Evolutionary conservation across 2,888 invertebrate species (phyloP), one percentile per base, ranked within the genome.

Genomic region (Hydriomena furcata): DNA sequence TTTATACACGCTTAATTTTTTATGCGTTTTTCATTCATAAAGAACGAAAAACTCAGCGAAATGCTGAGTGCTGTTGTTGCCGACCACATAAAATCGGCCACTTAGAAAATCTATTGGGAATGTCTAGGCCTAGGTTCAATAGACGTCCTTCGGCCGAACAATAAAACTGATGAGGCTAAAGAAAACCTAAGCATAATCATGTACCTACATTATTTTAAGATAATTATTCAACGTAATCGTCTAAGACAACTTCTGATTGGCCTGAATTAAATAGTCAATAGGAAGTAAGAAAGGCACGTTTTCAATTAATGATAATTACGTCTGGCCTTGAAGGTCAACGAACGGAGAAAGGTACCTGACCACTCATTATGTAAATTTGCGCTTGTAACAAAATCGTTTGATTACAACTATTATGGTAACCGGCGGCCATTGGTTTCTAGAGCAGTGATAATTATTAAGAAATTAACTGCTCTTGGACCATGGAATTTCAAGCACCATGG

Each of bases 251-350:
- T 25, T 40, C 13, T 36, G 13, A 35, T 30, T 36, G 10, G 24
- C 20, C 10, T 20, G 7, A 13, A 13, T 41, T 2, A 27, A 36
- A 44, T 35, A 40, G 28, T 21, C 28, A 31, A 24, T 35, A 48
- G 35, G 40, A 48, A 49, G 31, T 46, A 28, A 37, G 10, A 54
- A 43, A 52, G 45, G 41, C 27, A 51, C 43, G 47, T 44, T 52
- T 65, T 64, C 68, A 77, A 73, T 74, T 74, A 66, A 61, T 63
- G 60, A 63, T 61, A 42, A 42, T 47, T 47, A 52, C 65, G 55
- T 50, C 56, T 75, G 79, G 72, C 81, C 82, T 81, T 82, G 80
- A 68, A 63, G 81, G 80, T 81, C 82, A 77, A 69, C 60, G 76
- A 58, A 71, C 82, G 71, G 75, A 73, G 79, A 78, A 79, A 80